Evolutionary conservation across 2,113 vertebrate genomes (phyloP).

Genomic region (Gallinago jamesoni): DNA sequence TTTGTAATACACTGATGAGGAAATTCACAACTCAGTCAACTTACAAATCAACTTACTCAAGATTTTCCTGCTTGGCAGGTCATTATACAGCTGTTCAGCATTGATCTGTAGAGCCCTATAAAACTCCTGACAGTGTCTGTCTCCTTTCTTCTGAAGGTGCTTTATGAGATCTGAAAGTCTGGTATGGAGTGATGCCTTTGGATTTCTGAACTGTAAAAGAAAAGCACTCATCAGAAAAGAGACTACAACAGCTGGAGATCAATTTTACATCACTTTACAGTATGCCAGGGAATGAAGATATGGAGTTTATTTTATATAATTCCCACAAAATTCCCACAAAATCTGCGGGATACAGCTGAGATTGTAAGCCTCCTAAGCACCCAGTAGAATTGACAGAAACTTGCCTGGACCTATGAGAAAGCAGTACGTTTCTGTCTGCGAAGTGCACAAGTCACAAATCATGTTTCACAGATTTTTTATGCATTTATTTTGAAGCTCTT

Average conservation of each 20-base stretch:
- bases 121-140: slow-evolving; percentile 92
- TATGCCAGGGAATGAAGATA: neutral
- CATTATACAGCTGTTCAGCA: slow-evolving; percentile 86
- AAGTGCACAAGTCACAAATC: neutral
- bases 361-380: neutral
- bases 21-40: neutral
- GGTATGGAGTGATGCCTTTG: slow-evolving; percentile 83
- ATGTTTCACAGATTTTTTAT: neutral
- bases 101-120: slow-evolving; percentile 94
- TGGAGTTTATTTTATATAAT: neutral
- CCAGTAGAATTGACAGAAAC: neutral
- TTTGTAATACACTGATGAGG: neutral
- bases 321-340: neutral
- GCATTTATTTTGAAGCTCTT: neutral
- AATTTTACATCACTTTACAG: neutral
- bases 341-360: neutral
- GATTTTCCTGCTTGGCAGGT: slow-evolving; percentile 85
- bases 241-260: neutral
- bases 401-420: neutral
- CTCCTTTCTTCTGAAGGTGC: slow-evolving; percentile 86
- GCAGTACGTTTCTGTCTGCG: neutral
- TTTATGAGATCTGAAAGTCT: slow-evolving; percentile 85
- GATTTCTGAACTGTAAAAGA: slow-evolving; percentile 86
- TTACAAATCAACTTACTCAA: slow-evolving; percentile 75
- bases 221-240: neutral